Conservation (phyloP, 30 jellyfish, hydroid and myxozoan species). For the Phacellophora camtschatica region DNA sequence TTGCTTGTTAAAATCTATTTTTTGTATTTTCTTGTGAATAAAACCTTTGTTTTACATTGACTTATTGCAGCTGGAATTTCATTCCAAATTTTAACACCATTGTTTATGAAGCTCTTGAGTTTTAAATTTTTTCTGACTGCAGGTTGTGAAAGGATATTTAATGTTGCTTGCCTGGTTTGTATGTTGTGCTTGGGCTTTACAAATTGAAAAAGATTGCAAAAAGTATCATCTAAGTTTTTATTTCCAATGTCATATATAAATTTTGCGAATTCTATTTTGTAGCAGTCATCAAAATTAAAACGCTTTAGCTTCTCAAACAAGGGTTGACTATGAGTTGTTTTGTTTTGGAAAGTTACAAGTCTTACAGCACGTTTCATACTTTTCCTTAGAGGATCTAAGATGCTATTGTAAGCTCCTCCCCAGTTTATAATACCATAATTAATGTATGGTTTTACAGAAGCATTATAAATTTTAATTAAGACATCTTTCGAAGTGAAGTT, state of each 20-base stretch:
- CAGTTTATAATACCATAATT: too few species aligned
- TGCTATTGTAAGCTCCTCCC: too few species aligned
- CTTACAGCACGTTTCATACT: slow-evolving; percentile 14
- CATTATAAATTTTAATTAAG: too few species aligned
- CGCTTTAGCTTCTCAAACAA: not conserved
- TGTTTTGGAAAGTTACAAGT: not conserved
- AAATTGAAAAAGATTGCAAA: not conserved
- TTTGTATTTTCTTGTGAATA: too few species aligned
- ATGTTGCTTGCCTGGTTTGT: slow-evolving; percentile 7
- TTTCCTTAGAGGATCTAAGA: too few species aligned
- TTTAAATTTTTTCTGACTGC: not conserved
- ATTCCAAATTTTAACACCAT: slow-evolving; percentile 9
- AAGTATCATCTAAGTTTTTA: not conserved
- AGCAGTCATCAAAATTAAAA: not conserved
- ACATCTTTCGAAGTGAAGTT: too few species aligned
- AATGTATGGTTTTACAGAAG: too few species aligned
- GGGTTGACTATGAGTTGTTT: not conserved
- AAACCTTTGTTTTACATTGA: too few species aligned
- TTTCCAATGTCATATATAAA: not conserved
- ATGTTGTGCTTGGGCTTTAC: not conserved
- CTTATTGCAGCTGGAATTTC: too few species aligned
- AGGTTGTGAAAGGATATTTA: not conserved
- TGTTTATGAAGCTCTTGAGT: not conserved
- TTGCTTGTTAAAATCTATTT: too few species aligned
- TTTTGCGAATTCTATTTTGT: not conserved